A percentile compares a stretch with the other conserved stretches of the same genome.
Conservation (phyloP, 2,888 invertebrate species). For the Pycnomerus fuliginosus region DNA sequence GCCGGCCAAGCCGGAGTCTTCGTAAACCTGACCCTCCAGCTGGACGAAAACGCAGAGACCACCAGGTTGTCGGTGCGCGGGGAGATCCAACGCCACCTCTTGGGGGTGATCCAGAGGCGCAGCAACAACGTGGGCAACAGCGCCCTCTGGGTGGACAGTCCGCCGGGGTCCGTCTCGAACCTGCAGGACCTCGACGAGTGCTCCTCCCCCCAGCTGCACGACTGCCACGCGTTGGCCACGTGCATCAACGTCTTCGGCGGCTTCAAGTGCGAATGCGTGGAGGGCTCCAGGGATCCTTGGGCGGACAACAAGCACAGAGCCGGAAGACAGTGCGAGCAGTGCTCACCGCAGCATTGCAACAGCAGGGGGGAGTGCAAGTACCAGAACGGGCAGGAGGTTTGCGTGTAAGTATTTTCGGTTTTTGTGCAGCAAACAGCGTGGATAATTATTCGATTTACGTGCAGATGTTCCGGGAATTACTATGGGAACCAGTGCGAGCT, state of each 20-base stretch:
- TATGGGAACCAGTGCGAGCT: slow-evolving; percentile 88
- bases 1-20: slow-evolving; percentile 74
- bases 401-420: slow-evolving; percentile 61
- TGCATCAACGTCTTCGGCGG: slow-evolving; percentile 86
- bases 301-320: slow-evolving; percentile 64
- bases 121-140: slow-evolving; percentile 89
- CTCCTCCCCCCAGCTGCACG: slow-evolving; percentile 75
- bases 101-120: slow-evolving; percentile 78
- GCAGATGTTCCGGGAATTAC: slow-evolving; percentile 81
- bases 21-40: slow-evolving; percentile 80
- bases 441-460: background rate
- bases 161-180: slow-evolving; percentile 75
- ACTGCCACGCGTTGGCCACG: slow-evolving; percentile 75
- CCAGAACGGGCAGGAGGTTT: slow-evolving; percentile 70
- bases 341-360: slow-evolving; percentile 76
- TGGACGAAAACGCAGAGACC: slow-evolving; percentile 76
- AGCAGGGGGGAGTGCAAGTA: slow-evolving; percentile 84
- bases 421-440: background rate
- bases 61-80: slow-evolving; percentile 66
- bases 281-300: slow-evolving; percentile 75
- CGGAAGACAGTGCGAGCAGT: slow-evolving; percentile 77
- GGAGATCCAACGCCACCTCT: slow-evolving; percentile 80
- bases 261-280: slow-evolving; percentile 73
- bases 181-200: slow-evolving; percentile 86
- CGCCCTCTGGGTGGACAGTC: slow-evolving; percentile 79